Percentiles rank a stretch among this genome's conserved stretches.
phyloP scores from a whole-genome alignment of 2,113 vertebrate genomes.

The Alligator sinensis region DNA sequence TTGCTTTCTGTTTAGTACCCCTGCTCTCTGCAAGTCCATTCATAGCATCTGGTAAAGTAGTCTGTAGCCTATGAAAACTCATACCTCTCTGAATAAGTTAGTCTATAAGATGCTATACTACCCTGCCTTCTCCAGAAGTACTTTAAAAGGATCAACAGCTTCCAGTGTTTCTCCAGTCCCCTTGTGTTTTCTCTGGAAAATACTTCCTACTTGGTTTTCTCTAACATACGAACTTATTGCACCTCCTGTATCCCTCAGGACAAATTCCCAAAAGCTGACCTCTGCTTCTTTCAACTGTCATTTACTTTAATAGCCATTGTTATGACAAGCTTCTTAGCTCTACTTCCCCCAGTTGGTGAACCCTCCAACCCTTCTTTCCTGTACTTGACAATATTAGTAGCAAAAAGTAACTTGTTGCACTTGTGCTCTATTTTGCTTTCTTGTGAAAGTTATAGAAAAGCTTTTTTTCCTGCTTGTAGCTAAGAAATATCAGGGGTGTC shows the following conservation, averaged over 20 bases:
- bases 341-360: not conserved
- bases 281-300: not conserved
- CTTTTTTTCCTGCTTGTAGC: too few relatives aligned
- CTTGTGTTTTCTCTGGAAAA: not conserved
- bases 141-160: not conserved
- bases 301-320: not conserved
- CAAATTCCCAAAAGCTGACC: not conserved
- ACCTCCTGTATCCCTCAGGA: not conserved
- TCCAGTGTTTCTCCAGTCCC: not conserved
- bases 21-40: too few relatives aligned
- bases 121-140: too few relatives aligned
- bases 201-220: not conserved
- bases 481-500: not conserved
- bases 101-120: too few relatives aligned
- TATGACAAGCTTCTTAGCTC: not conserved
- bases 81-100: too few relatives aligned
- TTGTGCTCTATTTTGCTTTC: too few relatives aligned
- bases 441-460: too few relatives aligned
- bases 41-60: too few relatives aligned
- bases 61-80: too few relatives aligned
- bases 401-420: not conserved
- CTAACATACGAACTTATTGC: not conserved
- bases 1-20: too few relatives aligned
- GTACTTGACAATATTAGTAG: constrained; percentile 11
- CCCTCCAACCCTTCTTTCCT: not conserved